Evolutionary conservation across 1,140 invertebrate genomes (phyloP).

Genomic region (Brachionus paranguensis): DNA sequence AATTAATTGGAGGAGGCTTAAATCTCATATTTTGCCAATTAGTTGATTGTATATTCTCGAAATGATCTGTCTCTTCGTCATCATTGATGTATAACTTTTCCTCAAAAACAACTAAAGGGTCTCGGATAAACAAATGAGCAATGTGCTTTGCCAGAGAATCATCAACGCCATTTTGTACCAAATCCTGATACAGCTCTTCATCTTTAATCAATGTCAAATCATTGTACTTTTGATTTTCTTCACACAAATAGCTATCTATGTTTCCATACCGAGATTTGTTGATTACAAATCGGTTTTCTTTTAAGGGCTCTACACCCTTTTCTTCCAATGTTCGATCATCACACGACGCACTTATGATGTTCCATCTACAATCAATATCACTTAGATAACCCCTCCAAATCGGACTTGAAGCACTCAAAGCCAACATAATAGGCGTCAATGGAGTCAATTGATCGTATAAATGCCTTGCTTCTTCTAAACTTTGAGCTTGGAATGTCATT

Average conservation of each 20-base stretch:
- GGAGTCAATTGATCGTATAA: slow-evolving; percentile 96
- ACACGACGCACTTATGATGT: slow-evolving; percentile 84
- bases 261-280: slow-evolving; percentile 94
- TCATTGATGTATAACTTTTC: slow-evolving; percentile 64
- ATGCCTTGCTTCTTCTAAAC: slow-evolving; percentile 85
- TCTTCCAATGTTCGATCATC: slow-evolving; percentile 93
- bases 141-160: slow-evolving; percentile 84
- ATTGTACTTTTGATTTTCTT: slow-evolving; percentile 78
- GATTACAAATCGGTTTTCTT: slow-evolving; percentile 68
- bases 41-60: slow-evolving; percentile 91
- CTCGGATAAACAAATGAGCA: slow-evolving; percentile 95
- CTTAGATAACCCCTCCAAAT: slow-evolving; percentile 84
- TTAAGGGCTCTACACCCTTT: slow-evolving; percentile 61
- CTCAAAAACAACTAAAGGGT: slow-evolving; percentile 84
- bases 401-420: slow-evolving; percentile 92
- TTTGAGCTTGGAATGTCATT: slow-evolving; percentile 80
- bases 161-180: slow-evolving; percentile 77
- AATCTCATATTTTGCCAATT: slow-evolving; percentile 99
- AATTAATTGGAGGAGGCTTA: slow-evolving; percentile 78
- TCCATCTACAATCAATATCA: slow-evolving; percentile 94
- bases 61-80: slow-evolving; percentile 40
- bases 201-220: slow-evolving; percentile 84
- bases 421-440: slow-evolving; percentile 92
- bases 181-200: slow-evolving; percentile 69
- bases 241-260: slow-evolving; percentile 90